Evolutionary conservation across 2,888 invertebrate genomes (phyloP), one percentile per base, ranked within the genome.

Genomic region (Horisme vitalbata): DNA sequence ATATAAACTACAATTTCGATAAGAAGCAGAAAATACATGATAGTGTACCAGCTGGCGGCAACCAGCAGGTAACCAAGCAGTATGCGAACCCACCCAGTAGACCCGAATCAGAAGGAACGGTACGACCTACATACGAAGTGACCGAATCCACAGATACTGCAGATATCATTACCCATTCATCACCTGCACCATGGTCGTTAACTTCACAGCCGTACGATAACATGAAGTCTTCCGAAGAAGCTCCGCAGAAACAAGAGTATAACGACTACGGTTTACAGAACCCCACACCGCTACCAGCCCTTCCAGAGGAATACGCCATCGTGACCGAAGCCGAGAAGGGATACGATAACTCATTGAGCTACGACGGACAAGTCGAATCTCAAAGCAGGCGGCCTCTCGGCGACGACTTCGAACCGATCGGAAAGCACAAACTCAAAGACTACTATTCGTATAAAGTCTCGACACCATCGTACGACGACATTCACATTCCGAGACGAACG

Each of bases 341-440:
- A 63, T 81, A 81, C 67, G 83, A 79, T 51, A 86, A 85, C 71
- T 79, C 77, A 69, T 79, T 83, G 66, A 75, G 68, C 55, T 86
- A 86, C 73, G 82, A 87, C 60, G 70, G 66, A 43, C 75, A 82
- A 57, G 67, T 78, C 64, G 87, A 89, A 75, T 76, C 83, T 57
- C 86, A 88, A 82, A 88, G 80, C 61, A 81, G 84, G 65, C 83
- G 83, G 64, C 89, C 89, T 41, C 63, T 80, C 52, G 86, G 82
- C 50, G 85, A 88, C 56, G 87, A 87, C 50, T 87, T 86, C 62
- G 86, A 88, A 65, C 87, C 88, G 10, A 85, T 89, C 53, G 78
- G 76, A 44, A 79, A 81, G 47, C 77, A 85, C 50, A 87, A 88
- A 52, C 74, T 87, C 8, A 87, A 85, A 60, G 89, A 89, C 45